Evolutionary conservation across 1,140 invertebrate genomes (phyloP), one percentile per base, ranked within the genome.

Genomic region (Telenomus remus): DNA sequence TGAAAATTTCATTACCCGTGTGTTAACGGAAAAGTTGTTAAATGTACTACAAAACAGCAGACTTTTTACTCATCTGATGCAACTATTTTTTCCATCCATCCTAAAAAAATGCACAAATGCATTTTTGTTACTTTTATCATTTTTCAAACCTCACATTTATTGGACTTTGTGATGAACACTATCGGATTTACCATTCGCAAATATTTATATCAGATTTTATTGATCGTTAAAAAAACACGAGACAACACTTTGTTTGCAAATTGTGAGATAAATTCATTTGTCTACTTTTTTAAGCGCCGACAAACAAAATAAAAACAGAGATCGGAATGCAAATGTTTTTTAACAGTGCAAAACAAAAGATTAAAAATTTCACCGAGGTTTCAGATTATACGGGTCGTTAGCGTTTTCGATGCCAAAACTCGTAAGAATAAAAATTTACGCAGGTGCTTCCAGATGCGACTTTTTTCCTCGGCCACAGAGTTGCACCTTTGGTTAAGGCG

Each of bases 341-440:
- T 42, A 12, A 54, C 9, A 2, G 37, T 1, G 9, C n/a, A 55
- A 59, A 65, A 12, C n/a, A 54, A 72, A 65, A 59, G 55, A 65
- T 72, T 72, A 57, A 64, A 49, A 71, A 44, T 51, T 63, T 64
- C 66, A 51, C 59, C n/a, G 54, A 71, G 68, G 56, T 59, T 71
- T 46, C 27, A 10, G 60, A 64, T 64, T 71, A 63, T 71, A 59
- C 68, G 59, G 59, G 59, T 63, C 46, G 68, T 71, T 71, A 71
- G 68, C 37, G 46, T 50, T 71, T 71, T 43, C 53, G 68, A 9
- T 39, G 37, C n/a, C 9, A n/a, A 9, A 39, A 11, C 9, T 39
- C n/a, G 37, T 54, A 43, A n/a, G 15, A 34, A 49, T 49, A 43
- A 55, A 75, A 65, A 66, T 63, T 56, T 43, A 56, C 39, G 64